phyloP scores from a whole-genome alignment of 2,888 invertebrate species.

The Spatulosminthurus flaviceps region DNA sequence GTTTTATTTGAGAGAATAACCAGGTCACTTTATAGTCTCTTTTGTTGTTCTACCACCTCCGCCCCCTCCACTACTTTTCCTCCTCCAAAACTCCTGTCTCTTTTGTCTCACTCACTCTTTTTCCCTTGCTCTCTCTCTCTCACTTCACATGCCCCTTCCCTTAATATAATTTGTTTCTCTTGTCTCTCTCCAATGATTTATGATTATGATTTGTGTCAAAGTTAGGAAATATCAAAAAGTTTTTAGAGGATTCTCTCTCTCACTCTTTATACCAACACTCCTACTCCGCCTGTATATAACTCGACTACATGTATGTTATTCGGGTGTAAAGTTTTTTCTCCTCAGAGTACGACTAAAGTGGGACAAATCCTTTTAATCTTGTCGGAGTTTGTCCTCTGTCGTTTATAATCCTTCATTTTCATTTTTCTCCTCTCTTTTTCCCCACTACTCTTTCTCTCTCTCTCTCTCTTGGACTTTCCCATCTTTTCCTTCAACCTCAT shows the following conservation, averaged over 20 bases:
- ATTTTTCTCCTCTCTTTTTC: neutral
- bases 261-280: neutral
- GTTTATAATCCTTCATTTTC: neutral
- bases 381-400: neutral
- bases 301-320: too few relatives aligned
- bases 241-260: conserved; percentile 1
- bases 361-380: conserved; percentile 18
- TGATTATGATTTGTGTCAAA: conserved; percentile 24
- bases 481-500: too few relatives aligned
- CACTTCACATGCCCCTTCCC: neutral
- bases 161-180: conserved; percentile 5
- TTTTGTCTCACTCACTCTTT: neutral
- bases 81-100: neutral
- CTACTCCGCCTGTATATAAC: too few relatives aligned
- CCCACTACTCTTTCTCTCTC: too few relatives aligned
- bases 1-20: neutral
- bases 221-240: conserved; percentile 18
- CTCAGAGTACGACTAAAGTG: neutral
- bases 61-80: neutral
- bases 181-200: conserved; percentile 21
- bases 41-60: neutral
- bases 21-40: conserved; percentile 13
- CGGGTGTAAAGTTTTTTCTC: neutral
- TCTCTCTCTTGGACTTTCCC: too few relatives aligned
- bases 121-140: neutral